Base-by-base conservation (phyloP, 2,888 invertebrate genomes). In the Agelastica alni region DNA sequence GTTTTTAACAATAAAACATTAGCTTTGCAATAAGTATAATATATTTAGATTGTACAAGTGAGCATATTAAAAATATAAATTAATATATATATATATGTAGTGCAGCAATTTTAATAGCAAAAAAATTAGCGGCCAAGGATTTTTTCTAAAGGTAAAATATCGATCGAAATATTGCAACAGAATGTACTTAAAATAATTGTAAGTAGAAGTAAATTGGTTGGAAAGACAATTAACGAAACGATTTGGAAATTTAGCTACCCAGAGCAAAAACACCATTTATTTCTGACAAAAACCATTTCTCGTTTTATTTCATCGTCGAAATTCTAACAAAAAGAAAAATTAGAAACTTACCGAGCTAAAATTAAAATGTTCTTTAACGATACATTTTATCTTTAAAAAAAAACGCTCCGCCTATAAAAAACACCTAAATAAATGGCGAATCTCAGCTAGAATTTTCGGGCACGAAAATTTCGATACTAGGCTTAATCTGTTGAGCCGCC, bases 401-500 rank as follows among this genome's bases (percentile, higher is more conserved):
- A 18, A 14, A 20, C 16, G 12, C 16, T 41, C 28, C 14, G 13
- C 16, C 31, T 14, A 34, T 16, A 30, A 20, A 41, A 41, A 42
- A 42, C 26, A 26, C 26, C 26, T 42, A 42, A 28, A 26, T 4
- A 4, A 18, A 3, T 10, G 47, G 42, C 56, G 60, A 66, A 53
- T 72, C 65, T 76, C 75, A 75, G 73, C 76, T 76, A 53, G 71
- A 30, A 13, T 17, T 69, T 71, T 77, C 76, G 54, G 76, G 75
- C 65, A 75, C 75, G 61, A 71, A 78, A 63, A 78, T 77, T 75
- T 78, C 76, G 62, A 78, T 75, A 67, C 63, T 75, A 54, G 70
- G 58, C 59, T 69, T 60, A 22, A 64, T 67, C 34, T 66, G 64
- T 28, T 58, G 61, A 13, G 68, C 60, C 20, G 64, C 60, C 65